Base-by-base conservation (phyloP, 2,888 invertebrate species). In the Synanthedon vespiformis region DNA sequence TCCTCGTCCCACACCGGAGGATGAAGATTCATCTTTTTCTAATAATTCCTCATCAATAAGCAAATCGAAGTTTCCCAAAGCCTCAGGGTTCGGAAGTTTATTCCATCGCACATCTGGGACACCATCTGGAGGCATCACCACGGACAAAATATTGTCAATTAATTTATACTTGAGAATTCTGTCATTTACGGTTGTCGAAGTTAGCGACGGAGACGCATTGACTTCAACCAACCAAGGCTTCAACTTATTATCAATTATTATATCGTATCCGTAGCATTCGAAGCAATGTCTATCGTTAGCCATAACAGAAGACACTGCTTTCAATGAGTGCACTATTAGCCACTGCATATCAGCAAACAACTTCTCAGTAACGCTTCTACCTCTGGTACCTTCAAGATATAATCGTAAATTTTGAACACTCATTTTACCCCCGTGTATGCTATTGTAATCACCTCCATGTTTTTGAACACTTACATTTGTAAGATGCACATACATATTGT, bases 391-490 rank as follows among this genome's bases (percentile, higher is more conserved):
- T 74, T 98, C 97, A 65, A 98, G 85, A 75, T 95, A 97, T 6
- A 98, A 85, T 50, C 94, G 90, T 53, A 98, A 86, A 88, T 98
- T 97, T 72, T 96, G 94, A 11, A 97, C 93, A 52, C 95, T 96
- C 90, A 97, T 92, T 85, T 98, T 98, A 0, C 98, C 98, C 8
- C 98, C 98, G 69, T 98, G 97, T 51, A 96, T 89, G 58, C 91
- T 93, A 77, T 98, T 98, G 75, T 98, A 98, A 72, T 97, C 97
- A 40, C 94, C 95, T 60, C 97, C 97, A 72, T 97, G 96, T 78
- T 97, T 98, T 80, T 99, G 98, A n/a, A 98, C 96, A 55, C 98
- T 97, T 4, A 98, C 98, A 74, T 98, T 98, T 11, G 98, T 98
- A 52, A 98, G 89, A 87, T 98, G 98, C 52, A 97, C 95, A 70